Evolutionary conservation across 2,888 invertebrate species (phyloP), one percentile per base, ranked within the genome.

Genomic region (Aricia artaxerxes): DNA sequence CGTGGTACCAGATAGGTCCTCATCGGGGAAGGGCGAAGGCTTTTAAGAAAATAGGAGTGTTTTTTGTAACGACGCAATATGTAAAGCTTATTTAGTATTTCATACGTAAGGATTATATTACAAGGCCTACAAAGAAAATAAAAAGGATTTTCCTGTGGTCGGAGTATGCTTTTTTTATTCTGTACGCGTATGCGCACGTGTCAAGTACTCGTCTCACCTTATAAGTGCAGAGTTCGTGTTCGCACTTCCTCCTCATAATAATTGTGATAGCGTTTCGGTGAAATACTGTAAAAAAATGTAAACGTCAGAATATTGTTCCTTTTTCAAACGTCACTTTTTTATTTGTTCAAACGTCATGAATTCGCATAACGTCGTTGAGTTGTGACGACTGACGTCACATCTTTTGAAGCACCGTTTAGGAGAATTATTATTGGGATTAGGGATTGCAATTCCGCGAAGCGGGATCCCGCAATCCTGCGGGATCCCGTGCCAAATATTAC

Each of bases 171-270:
- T 64, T 64, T 64, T 64, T 64, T 31, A 64, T 64, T 64, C 24
- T 11, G 64, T 31, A 64, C 31, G 64, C 64, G 64, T 31, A 24
- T 31, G 64, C 64, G 44, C 40, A 16, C 53, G 75, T 49, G 75
- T 44, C 49, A 75, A 75, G 75, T 24, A 49, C 75, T 31, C 49
- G 75, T 75, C 75, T 75, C 49, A 13, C 75, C 75, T 49, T 75
- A 75, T 44, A 49, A 49, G 75, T 49, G 24, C 75, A 75, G 75
- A 64, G 64, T 31, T 64, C 49, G 24, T 31, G 44, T 44, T 49
- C 31, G 75, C 24, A 44, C 75, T 75, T 75, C 75, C 75, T 44
- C 31, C 13, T 75, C 31, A 53, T 24, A 24, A 24, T 24, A 24
- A 24, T 75, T 75, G 75, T 75, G 13, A 13, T 11, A 31, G 64